Evolutionary conservation across 1,140 invertebrate genomes (phyloP).

Genomic region (Magallana ariakensis): DNA sequence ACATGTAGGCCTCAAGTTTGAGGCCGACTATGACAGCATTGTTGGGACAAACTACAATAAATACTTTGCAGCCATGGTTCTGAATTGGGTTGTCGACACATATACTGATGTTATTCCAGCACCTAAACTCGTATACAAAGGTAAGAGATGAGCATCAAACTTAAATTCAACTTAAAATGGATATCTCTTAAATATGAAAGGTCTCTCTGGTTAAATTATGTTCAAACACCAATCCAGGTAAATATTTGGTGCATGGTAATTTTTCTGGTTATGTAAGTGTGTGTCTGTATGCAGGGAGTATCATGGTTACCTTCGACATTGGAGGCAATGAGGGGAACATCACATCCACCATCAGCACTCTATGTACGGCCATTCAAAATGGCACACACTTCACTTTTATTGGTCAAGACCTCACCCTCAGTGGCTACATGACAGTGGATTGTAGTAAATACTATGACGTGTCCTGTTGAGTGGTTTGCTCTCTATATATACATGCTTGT

Average conservation of each 20-base stretch:
- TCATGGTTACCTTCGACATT: slow-evolving; percentile 58
- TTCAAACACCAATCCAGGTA: too few relatives aligned
- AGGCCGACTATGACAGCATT: slow-evolving; percentile 56
- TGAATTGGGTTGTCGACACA: slow-evolving; percentile 28
- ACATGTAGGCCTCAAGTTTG: slow-evolving; percentile 62
- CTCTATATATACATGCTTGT: not conserved
- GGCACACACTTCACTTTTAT: slow-evolving; percentile 57
- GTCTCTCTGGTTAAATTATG: too few relatives aligned
- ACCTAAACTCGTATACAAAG: slow-evolving; percentile 2
- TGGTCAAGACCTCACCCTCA: slow-evolving; percentile 49
- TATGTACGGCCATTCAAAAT: slow-evolving; percentile 59
- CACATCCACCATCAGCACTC: slow-evolving; percentile 49
- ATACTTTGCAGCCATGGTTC: slow-evolving; percentile 48
- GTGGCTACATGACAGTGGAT: slow-evolving; percentile 57
- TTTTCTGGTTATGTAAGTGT: not conserved
- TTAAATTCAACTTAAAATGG: too few relatives aligned
- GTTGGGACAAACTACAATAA: slow-evolving; percentile 37
- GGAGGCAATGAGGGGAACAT: slow-evolving; percentile 52
- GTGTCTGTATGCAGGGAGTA: slow-evolving; percentile 57
- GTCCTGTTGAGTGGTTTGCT: slow-evolving; percentile 42
- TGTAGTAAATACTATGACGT: slow-evolving; percentile 61
- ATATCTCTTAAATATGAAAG: too few relatives aligned
- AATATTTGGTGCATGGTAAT: too few relatives aligned
- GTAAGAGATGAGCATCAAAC: not conserved
- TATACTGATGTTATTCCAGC: slow-evolving; percentile 36